Evolutionary conservation across 2,888 invertebrate genomes (phyloP).

Genomic region (Pyrochroa serraticornis): DNA sequence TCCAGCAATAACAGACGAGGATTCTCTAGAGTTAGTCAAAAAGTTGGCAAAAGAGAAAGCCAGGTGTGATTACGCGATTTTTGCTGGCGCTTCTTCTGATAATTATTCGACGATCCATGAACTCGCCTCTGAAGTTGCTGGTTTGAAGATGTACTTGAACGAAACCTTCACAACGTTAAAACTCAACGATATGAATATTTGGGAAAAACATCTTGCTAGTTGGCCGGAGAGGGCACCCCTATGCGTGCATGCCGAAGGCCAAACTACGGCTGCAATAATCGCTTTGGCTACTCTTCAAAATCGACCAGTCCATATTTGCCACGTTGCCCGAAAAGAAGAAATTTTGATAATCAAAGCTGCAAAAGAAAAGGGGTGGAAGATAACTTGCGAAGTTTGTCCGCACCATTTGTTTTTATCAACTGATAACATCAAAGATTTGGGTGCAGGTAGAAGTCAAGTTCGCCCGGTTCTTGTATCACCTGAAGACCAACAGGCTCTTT

Average conservation of each 20-base stretch:
- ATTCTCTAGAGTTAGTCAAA: conserved; percentile 79
- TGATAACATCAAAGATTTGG: conserved; percentile 73
- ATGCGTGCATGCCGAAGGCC: conserved; percentile 95
- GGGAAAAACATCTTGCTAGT: conserved; percentile 90
- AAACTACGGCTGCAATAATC: conserved; percentile 94
- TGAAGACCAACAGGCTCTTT: conserved; percentile 95
- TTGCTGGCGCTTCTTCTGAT: conserved; percentile 86
- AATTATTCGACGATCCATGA: conserved; percentile 78
- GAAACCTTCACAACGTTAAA: conserved; percentile 92
- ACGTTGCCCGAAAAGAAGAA: conserved; percentile 96
- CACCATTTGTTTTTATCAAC: conserved; percentile 95
- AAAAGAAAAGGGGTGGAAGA: conserved; percentile 86
- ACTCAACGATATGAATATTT: conserved; percentile 84
- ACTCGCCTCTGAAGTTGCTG: conserved; percentile 80
- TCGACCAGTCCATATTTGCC: conserved; percentile 93
- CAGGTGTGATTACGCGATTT: conserved; percentile 95
- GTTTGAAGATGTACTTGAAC: conserved; percentile 98
- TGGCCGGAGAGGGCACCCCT: conserved; percentile 94
- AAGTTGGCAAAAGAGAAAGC: conserved; percentile 84
- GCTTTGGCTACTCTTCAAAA: conserved; percentile 86
- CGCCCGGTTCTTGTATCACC: conserved; percentile 82
- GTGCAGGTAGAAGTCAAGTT: conserved; percentile 78
- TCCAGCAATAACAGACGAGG: conserved; percentile 86
- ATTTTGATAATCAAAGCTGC: conserved; percentile 88
- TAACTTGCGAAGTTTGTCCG: conserved; percentile 98